Conservation (phyloP, 2,888 invertebrate species). For the Drosophila pegasa region DNA sequence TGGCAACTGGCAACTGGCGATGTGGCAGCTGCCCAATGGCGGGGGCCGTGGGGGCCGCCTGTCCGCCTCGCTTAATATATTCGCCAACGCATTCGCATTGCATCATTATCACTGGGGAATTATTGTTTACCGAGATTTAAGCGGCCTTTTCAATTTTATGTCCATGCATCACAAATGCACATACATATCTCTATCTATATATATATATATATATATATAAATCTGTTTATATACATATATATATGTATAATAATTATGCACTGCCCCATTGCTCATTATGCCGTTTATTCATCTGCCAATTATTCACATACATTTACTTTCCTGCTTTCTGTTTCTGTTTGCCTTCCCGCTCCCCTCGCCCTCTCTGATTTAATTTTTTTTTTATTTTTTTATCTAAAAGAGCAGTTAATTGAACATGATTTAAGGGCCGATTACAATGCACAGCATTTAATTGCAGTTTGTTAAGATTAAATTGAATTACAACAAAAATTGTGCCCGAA, state of each 20-base stretch:
- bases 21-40: slow-evolving; percentile 1
- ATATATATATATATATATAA: slow-evolving; percentile 8
- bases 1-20: slow-evolving; percentile 2
- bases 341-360: too few species aligned
- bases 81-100: slow-evolving; percentile 36
- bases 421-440: slow-evolving; percentile 18
- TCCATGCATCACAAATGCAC: slow-evolving; percentile 20
- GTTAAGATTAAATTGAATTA: not conserved
- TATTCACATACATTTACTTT: slow-evolving; percentile 37
- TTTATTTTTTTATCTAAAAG: slow-evolving; percentile 58
- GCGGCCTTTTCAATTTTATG: slow-evolving; percentile 44
- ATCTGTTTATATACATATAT: not conserved
- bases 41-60: slow-evolving; percentile 19
- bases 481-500: not conserved
- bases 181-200: not conserved
- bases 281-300: slow-evolving; percentile 46
- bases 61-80: slow-evolving; percentile 40
- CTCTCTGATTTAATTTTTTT: slow-evolving; percentile 13
- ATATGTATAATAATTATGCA: slow-evolving; percentile 67
- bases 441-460: slow-evolving; percentile 10
- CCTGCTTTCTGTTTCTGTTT: slow-evolving; percentile 19
- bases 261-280: slow-evolving; percentile 40
- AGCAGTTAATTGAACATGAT: slow-evolving; percentile 66
- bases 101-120: slow-evolving; percentile 71
- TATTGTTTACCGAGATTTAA: slow-evolving; percentile 76